Percentiles rank a stretch among this genome's conserved stretches.
Evolutionary conservation across 2,113 vertebrate genomes (phyloP).

Genomic region (Perognathus longimembris): DNA sequence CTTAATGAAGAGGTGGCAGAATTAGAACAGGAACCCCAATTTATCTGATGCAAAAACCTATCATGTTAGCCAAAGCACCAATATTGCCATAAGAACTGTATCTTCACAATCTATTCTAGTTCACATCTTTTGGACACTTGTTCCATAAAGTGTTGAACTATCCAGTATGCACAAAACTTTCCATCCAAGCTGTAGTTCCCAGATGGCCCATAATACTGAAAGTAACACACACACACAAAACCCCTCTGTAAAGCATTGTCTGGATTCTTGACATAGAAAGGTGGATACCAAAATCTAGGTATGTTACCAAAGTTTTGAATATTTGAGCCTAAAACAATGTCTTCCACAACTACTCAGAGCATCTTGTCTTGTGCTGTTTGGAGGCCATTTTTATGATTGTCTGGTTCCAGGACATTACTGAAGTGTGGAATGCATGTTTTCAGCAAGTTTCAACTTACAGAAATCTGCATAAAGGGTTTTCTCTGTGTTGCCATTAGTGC

Average conservation of each 20-base stretch:
- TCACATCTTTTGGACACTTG: background rate
- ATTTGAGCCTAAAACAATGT: background rate
- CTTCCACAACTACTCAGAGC: background rate
- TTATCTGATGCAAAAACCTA: background rate
- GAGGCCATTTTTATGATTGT: background rate
- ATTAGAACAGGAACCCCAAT: background rate
- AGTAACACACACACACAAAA: background rate
- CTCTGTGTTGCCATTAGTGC: background rate
- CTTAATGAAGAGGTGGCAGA: background rate
- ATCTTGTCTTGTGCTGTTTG: background rate
- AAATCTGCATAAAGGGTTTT: slow-evolving; percentile 13
- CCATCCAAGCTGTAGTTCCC: slow-evolving; percentile 3
- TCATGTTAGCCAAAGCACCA: background rate
- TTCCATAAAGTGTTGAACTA: background rate
- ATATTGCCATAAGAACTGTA: background rate
- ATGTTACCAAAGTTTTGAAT: background rate
- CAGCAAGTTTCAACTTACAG: background rate
- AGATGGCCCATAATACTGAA: background rate
- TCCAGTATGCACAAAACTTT: background rate
- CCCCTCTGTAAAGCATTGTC: background rate
- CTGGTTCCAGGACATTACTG: background rate
- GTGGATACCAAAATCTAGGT: background rate
- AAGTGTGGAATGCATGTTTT: slow-evolving; percentile 18
- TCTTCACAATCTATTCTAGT: background rate
- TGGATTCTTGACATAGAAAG: background rate